Evolutionary conservation across 2,113 vertebrate genomes (phyloP).

Genomic region (Gallinago undulata): DNA sequence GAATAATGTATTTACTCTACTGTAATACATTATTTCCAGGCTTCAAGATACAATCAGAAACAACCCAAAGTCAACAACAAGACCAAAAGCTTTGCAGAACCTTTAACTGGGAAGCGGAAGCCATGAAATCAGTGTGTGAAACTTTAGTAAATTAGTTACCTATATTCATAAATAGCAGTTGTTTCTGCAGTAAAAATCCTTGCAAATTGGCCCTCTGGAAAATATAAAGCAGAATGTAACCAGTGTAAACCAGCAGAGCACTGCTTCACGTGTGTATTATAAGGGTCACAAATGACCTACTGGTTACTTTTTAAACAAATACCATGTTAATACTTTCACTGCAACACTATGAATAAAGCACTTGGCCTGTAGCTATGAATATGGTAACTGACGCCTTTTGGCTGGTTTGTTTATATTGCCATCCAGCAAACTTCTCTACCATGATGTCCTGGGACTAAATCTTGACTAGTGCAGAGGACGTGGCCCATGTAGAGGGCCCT

Average conservation of each 20-base stretch:
- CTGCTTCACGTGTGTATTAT: conserved; percentile 65
- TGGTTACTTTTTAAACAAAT: conserved; percentile 88
- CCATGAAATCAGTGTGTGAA: conserved; percentile 12
- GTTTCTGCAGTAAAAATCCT: conserved; percentile 17
- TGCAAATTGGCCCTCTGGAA: conserved; percentile 58
- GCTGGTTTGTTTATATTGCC: neutral
- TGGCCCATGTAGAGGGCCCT: neutral
- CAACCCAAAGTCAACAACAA: neutral
- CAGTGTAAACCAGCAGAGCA: conserved; percentile 68
- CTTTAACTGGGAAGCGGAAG: conserved; percentile 34
- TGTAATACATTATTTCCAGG: neutral
- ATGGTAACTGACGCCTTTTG: neutral
- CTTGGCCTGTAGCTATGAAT: conserved; percentile 54
- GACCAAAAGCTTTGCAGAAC: neutral
- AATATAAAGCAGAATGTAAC: conserved; percentile 61
- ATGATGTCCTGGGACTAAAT: neutral
- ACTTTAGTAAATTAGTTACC: conserved; percentile 74
- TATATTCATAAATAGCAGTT: conserved; percentile 49
- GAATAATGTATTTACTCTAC: conserved; percentile 21
- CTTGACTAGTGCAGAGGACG: neutral
- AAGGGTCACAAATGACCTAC: conserved; percentile 75
- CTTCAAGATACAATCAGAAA: neutral
- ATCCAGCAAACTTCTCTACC: neutral
- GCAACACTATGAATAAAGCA: conserved; percentile 67
- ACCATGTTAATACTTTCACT: conserved; percentile 81